These are phyloP conservation scores for Euura saliciscinereae DNA, from an alignment of 1,140 invertebrate species.

Conservation along the genomic window DNA sequence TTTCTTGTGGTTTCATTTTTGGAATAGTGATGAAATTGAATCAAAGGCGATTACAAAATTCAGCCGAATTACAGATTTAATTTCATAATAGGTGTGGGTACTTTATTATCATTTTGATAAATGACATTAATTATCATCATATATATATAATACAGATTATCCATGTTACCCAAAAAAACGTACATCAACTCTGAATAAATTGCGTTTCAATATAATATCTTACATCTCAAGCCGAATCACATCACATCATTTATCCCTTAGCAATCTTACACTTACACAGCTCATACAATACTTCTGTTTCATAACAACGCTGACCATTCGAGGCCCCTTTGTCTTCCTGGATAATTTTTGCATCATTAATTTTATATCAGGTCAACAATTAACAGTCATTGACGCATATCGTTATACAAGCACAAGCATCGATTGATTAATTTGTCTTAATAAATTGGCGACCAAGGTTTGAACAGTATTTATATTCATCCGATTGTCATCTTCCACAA, in stretches of 20 bases:
- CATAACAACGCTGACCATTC: slow-evolving; percentile 45
- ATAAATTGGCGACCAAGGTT: no score
- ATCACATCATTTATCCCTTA: slow-evolving; percentile 28
- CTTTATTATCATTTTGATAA: slow-evolving; percentile 24
- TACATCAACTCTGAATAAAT: slow-evolving; percentile 37
- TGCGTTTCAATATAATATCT: slow-evolving; percentile 41
- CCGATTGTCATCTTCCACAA: not conserved
- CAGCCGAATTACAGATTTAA: not conserved
- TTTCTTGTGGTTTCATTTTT: no score
- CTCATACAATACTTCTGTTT: slow-evolving; percentile 53
- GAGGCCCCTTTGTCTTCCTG: not conserved
- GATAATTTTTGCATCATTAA: slow-evolving; percentile 12
- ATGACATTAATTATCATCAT: slow-evolving; percentile 24
- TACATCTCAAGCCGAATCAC: slow-evolving; percentile 49
- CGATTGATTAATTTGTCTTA: not conserved
- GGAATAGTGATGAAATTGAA: not conserved
- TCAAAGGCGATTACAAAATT: not conserved
- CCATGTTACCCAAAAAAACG: slow-evolving; percentile 39
- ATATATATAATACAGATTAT: slow-evolving; percentile 45
- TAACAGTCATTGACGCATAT: slow-evolving; percentile 3
- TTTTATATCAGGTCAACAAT: slow-evolving; percentile 9
- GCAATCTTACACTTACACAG: slow-evolving; percentile 51
- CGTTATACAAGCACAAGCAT: slow-evolving; percentile 1
- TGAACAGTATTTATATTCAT: not conserved
- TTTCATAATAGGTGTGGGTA: slow-evolving; percentile 15